These are phyloP conservation scores for Apodemia mormo DNA, from an alignment of 2,888 invertebrate species.

Conservation along the genomic window DNA sequence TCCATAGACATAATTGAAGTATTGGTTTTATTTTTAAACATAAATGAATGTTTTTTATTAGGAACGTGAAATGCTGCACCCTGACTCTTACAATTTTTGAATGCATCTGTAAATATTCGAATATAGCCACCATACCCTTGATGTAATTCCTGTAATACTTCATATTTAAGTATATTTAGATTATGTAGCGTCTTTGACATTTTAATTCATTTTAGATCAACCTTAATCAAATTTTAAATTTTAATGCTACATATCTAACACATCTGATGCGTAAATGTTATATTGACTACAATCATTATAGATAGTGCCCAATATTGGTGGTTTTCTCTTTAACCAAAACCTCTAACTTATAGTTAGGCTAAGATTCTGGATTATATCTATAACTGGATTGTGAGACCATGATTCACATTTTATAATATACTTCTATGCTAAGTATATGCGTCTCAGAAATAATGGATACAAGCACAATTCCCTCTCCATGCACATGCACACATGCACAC, in stretches of 20 bases:
- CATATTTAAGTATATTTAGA: neutral
- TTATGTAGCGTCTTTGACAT: neutral
- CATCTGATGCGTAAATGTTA: neutral
- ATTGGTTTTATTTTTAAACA: conserved; percentile 13
- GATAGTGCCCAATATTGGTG: neutral
- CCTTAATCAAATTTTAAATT: neutral
- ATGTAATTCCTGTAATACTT: conserved; percentile 1
- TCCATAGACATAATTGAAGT: conserved; percentile 32
- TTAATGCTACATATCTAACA: neutral
- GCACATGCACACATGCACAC: too few species aligned
- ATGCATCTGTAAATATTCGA: conserved; percentile 1
- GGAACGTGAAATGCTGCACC: conserved; percentile 25
- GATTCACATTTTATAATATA: conserved; percentile 14
- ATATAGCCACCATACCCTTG: neutral
- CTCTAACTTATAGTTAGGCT: neutral
- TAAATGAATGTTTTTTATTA: neutral
- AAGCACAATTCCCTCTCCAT: conserved; percentile 31
- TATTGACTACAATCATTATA: neutral
- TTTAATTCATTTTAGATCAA: neutral
- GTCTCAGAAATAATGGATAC: conserved; percentile 24
- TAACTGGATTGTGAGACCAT: neutral
- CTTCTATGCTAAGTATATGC: conserved; percentile 25
- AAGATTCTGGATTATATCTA: neutral
- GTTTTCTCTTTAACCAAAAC: neutral
- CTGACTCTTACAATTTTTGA: conserved; percentile 11